Percentiles rank a stretch among this genome's conserved stretches.
Evolutionary conservation across 2,797 vertebrate genomes (phyloP).

Genomic region (Bovichtus diacanthus): DNA sequence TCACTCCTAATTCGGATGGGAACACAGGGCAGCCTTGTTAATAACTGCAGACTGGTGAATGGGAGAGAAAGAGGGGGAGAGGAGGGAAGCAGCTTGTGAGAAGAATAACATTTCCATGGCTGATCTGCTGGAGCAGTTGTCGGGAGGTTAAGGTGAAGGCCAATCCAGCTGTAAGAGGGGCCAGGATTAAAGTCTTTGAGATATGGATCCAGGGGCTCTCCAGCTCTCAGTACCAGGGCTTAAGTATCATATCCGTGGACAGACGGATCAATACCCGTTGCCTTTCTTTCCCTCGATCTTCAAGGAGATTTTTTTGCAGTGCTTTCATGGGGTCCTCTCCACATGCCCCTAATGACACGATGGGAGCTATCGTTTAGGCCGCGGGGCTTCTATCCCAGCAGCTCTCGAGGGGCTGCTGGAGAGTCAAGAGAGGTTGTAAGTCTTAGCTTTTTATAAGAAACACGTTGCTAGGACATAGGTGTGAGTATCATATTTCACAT

Average conservation of each 20-base stretch:
- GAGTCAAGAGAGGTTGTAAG: conserved; percentile 46
- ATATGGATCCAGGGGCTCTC: conserved; percentile 92
- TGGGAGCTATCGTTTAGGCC: conserved; percentile 89
- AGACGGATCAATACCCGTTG: conserved; percentile 95
- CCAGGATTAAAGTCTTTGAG: conserved; percentile 94
- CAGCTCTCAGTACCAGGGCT: conserved; percentile 92
- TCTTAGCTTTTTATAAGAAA: conserved; percentile 61
- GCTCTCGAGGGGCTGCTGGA: conserved; percentile 47
- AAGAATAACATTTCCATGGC: conserved; percentile 85
- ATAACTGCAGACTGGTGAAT: conserved; percentile 53
- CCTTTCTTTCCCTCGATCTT: conserved; percentile 91
- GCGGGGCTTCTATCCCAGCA: conserved; percentile 61
- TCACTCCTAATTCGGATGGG: conserved; percentile 71
- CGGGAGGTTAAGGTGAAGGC: conserved; percentile 89
- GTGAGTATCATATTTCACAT: conserved; percentile 41
- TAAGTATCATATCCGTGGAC: conserved; percentile 97
- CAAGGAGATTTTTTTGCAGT: conserved; percentile 91
- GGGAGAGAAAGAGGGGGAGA: conserved; percentile 22
- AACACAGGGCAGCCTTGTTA: conserved; percentile 62
- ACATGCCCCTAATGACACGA: conserved; percentile 89
- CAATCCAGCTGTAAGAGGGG: conserved; percentile 88
- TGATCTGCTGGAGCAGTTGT: conserved; percentile 90
- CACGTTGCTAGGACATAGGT: conserved; percentile 41
- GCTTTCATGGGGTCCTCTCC: conserved; percentile 89
- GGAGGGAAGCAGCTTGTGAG: conserved; percentile 74